Base-by-base conservation (phyloP, 2,888 invertebrate species). In the Dromius quadrimaculatus region DNA sequence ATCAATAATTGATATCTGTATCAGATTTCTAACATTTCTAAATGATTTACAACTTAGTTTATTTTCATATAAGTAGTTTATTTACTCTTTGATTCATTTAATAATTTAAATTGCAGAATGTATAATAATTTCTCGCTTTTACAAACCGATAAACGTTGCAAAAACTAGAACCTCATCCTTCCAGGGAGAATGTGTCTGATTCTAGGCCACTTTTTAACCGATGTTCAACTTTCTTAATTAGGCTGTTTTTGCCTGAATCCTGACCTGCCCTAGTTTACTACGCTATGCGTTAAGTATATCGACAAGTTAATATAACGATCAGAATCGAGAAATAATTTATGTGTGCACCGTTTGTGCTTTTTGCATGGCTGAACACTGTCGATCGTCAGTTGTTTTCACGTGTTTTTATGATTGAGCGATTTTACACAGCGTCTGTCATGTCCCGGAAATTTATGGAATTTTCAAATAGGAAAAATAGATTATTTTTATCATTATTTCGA, bases 281-380 rank as follows among this genome's bases (percentile, higher is more conserved):
- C 28, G 50, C 50, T 15, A 15, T 54, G 50, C 50, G 50, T 54
- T 54, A 54, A 54, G 62, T 43, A 17, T 63, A 63, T 63, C 63
- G 63, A 63, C 63, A 63, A 45, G 41, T 63, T 63, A 63, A 63
- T 63, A 63, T 63, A 63, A 63, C 63, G 63, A 63, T 63, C 63
- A 43, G 63, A 63, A 63, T 63, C 43, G 23, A 45, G 43, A n/a
- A n/a, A n/a, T 63, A 63, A 63, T 63, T 63, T 63, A 63, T 63
- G 63, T 32, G 63, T 20, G 59, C 59, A 38, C 36, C 59, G 38
- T 36, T 59, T 36, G 59, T 20, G 59, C 59, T 59, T 59, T 59
- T 59, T 59, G 59, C 59, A 59, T 38, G 59, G 59, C 38, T 59
- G 59, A 59, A 36, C 59, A 59, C 59, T 59, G 34, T 59, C 38